Base-by-base conservation (phyloP, 1,140 invertebrate genomes). In the Streblospio benedicti region DNA sequence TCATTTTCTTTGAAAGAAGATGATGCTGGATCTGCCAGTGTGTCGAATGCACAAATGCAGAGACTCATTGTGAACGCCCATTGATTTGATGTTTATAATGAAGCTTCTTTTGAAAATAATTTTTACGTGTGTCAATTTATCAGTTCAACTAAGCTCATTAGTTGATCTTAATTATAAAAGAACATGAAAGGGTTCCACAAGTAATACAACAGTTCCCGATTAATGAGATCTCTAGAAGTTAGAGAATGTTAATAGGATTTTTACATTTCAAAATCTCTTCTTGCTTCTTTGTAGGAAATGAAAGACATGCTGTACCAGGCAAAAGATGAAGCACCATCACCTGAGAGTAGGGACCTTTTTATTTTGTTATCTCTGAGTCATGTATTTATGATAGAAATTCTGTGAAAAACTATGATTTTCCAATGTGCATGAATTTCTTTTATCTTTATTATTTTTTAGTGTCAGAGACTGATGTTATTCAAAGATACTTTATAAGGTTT, bases 401-500 rank as follows among this genome's bases (percentile, higher is more conserved):
- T 9, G n/a, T 38, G 9, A 9, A n/a, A 14, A 44, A 14, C n/a
- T 47, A 12, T 16, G 5, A 56, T 25, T 25, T 23, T 55, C 5
- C 14, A 33, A 59, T 57, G 43, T 45, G 32, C 38, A 57, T 52
- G 55, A 61, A 57, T 52, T 55, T n/a, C 45, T 61, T 47, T 31
- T 62, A 25, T 62, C 54, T 28, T 35, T 20, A n/a, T 57, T 49
- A 54, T 33, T 23, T 30, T 54, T 14, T 64, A 77, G 73, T 74
- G 38, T 70, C 72, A 35, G 74, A 77, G 57, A 56, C 64, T n/a
- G 89, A 91, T 73, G 85, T 91, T 27, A 81, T 93, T 44, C 86
- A 88, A 28, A 80, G 92, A 63, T 92, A 93, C 71, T 93, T 91
- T 83, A 91, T 91, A 0, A 90, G 91, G 65, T 97, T 97, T 79